phyloP scores from a whole-genome alignment of 2,888 invertebrate genomes.

The Campoletis raptor region DNA sequence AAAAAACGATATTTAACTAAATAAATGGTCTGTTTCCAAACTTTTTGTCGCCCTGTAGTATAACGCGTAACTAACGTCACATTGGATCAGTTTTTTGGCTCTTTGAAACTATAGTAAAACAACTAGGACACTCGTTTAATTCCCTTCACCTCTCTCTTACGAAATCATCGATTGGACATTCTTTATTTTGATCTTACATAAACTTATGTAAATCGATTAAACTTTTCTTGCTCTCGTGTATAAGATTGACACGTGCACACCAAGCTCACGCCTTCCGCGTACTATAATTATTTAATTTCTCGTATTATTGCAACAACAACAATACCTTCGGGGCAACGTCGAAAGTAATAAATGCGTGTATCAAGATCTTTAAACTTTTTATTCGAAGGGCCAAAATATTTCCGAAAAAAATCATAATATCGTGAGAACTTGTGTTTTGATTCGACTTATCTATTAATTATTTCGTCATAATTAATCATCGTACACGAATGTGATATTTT shows the following conservation, averaged over 20 bases:
- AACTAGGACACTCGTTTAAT: constrained; percentile 22
- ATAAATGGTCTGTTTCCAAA: not conserved
- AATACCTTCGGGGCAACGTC: not conserved
- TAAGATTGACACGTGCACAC: constrained; percentile 17
- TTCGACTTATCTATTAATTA: not conserved
- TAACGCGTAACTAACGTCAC: not conserved
- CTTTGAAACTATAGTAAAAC: not conserved
- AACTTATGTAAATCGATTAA: constrained; percentile 29
- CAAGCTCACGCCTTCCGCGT: not conserved
- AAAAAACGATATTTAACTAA: not conserved
- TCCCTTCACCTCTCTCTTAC: constrained; percentile 26
- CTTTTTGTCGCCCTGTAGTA: not conserved
- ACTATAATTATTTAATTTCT: constrained; percentile 15
- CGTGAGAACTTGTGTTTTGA: not conserved
- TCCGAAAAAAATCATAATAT: not conserved
- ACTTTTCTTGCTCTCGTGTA: constrained; percentile 1
- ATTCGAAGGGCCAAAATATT: not conserved
- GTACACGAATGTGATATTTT: not conserved
- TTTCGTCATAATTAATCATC: not conserved
- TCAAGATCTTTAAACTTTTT: not conserved
- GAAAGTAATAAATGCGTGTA: constrained; percentile 10
- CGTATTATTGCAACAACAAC: constrained; percentile 8
- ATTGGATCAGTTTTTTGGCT: not conserved
- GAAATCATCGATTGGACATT: constrained; percentile 28
- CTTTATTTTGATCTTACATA: constrained; percentile 8